phyloP scores from a whole-genome alignment of 2,113 vertebrate genomes.

The Caranx ignobilis region DNA sequence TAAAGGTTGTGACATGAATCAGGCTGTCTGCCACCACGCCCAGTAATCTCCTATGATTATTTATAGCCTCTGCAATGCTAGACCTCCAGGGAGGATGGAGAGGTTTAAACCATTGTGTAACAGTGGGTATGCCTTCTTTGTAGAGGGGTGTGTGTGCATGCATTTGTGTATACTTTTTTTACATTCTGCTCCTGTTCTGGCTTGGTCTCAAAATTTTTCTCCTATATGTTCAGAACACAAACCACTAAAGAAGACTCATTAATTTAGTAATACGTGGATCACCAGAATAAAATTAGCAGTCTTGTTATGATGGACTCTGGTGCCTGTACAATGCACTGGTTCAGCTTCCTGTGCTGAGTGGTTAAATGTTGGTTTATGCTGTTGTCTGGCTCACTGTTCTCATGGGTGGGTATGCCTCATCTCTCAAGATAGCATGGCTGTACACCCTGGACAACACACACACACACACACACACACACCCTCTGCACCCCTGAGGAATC shows the following conservation, averaged over 20 bases:
- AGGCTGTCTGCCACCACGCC: constrained; percentile 52
- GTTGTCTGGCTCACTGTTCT: constrained; percentile 40
- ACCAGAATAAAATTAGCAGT: background rate
- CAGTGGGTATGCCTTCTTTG: background rate
- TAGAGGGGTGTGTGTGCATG: background rate
- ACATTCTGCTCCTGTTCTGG: background rate
- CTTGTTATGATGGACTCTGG: background rate
- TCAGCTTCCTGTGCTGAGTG: constrained; percentile 8
- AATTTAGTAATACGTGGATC: background rate
- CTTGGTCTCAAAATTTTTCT: background rate
- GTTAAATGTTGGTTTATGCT: constrained; percentile 10
- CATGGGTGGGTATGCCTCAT: constrained; percentile 27
- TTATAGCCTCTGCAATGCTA: constrained; percentile 57
- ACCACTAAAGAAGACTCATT: background rate
- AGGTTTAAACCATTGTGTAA: constrained; percentile 50
- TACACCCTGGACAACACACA: constrained; percentile 18
- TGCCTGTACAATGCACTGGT: background rate
- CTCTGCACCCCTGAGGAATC: constrained; percentile 37
- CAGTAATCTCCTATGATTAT: constrained; percentile 66
- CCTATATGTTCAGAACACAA: background rate
- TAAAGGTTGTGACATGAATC: constrained; percentile 53
- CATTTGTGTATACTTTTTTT: background rate
- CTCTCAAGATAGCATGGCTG: constrained; percentile 22
- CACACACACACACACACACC: constrained; percentile 18
- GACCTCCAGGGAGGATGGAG: constrained; percentile 46